Percentiles rank a stretch among this genome's conserved stretches.
phyloP scores from a whole-genome alignment of 2,888 invertebrate species.

The Stegophylla sp. region DNA sequence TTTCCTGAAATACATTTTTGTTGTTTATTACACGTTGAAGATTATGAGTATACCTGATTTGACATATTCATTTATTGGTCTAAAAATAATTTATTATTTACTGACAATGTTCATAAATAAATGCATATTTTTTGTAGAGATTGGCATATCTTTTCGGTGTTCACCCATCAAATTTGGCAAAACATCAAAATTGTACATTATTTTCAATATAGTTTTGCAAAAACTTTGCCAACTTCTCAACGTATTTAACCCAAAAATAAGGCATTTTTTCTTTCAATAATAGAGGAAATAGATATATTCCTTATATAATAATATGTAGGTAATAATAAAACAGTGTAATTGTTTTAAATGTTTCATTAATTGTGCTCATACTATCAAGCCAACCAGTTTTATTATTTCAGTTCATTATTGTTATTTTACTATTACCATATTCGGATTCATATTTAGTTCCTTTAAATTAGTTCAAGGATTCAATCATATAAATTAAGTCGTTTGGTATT shows the following conservation, averaged over 20 bases:
- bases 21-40: conserved; percentile 16
- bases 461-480: not conserved
- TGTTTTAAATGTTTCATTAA: conserved; percentile 25
- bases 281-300: not conserved
- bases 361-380: conserved; percentile 1
- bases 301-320: not conserved
- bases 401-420: not conserved
- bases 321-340: no score
- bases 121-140: conserved; percentile 20
- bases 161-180: conserved; percentile 40
- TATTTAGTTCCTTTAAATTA: not conserved
- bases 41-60: conserved; percentile 31
- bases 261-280: not conserved
- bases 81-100: conserved; percentile 50
- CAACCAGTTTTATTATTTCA: not conserved
- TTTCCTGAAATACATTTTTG: not conserved
- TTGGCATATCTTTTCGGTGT: conserved; percentile 45
- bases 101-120: conserved; percentile 28
- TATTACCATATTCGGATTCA: not conserved
- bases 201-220: conserved; percentile 42
- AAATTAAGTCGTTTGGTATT: not conserved
- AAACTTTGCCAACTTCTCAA: conserved; percentile 34
- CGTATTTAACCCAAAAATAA: conserved; percentile 26
- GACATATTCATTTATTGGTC: conserved; percentile 34
- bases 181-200: conserved; percentile 23